Conservation (phyloP, 1,140 invertebrate genomes). For the Caenorhabditis latens region DNA sequence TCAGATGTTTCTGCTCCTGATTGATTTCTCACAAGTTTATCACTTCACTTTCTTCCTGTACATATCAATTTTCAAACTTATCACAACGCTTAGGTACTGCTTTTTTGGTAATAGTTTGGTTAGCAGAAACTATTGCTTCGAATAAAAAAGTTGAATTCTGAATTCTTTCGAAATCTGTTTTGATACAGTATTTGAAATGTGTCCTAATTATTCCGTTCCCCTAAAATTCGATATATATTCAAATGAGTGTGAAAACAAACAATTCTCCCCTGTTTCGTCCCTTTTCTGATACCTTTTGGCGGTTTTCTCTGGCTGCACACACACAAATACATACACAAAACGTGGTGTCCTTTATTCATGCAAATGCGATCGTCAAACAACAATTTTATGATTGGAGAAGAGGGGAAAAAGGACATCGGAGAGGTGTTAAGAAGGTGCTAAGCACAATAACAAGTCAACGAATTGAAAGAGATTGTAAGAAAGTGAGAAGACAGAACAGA, state of each 20-base stretch:
- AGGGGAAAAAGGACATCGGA: background rate
- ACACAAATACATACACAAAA: constrained; percentile 42
- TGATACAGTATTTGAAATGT: background rate
- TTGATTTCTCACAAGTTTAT: background rate
- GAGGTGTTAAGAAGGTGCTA: constrained; percentile 9
- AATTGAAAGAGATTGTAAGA: background rate
- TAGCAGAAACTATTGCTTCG: constrained; percentile 31
- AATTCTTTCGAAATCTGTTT: background rate
- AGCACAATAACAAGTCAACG: constrained; percentile 1
- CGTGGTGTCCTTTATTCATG: constrained; percentile 44
- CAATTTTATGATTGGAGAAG: constrained; percentile 25
- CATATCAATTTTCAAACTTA: background rate
- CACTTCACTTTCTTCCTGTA: background rate
- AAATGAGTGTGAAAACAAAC: constrained; percentile 36
- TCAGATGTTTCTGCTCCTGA: constrained; percentile 14
- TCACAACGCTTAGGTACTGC: background rate
- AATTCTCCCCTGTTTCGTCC: background rate
- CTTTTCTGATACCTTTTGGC: constrained; percentile 23
- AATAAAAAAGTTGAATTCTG: constrained; percentile 36
- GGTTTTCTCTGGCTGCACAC: constrained; percentile 7
- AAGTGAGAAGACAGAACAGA: background rate
- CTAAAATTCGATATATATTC: background rate
- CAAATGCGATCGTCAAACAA: constrained; percentile 36
- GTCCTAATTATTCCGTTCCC: background rate
- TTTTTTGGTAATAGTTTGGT: constrained; percentile 47